Base-by-base conservation (phyloP, 2,113 vertebrate genomes). In the Pipra filicauda region DNA sequence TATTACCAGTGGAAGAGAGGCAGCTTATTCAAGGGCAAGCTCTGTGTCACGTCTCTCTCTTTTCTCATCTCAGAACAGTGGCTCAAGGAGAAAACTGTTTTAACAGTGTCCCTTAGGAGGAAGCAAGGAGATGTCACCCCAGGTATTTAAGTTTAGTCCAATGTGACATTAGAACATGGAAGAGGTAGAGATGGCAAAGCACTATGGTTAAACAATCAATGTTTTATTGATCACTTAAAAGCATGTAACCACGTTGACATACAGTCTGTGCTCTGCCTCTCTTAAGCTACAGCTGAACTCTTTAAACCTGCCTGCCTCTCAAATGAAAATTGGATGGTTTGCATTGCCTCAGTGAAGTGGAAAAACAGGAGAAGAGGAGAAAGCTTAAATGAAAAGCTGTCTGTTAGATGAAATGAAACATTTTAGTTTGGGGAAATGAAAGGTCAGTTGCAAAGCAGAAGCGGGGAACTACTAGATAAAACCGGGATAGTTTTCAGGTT, bases 181-280 rank as follows among this genome's bases (percentile, higher is more conserved):
- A 80, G 78, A 88, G 16, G 51, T 62, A 28, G 71, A 86, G 86
- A 89, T 14, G 10, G 84, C 57, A 71, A 87, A 80, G 73, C 46
- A 78, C 0, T 1, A 71, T 35, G 81, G 83, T 87, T 78, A 89
- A 95, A 41, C 7, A 5, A 76, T 92, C 88, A 73, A 8, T 95
- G 71, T 64, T 81, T 91, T 92, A 89, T 91, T 48, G 86, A 89
- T 92, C 44, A 15, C 59, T 52, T 92, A 43, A 88, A 93, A 95
- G 39, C 12, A 1, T 2, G 1, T 74, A 78, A 44, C 61, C 77
- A 46, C 0, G 0, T 35, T 2, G 10, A 27, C 1, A 2, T 20
- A 27, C 46, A 73, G 59, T 46, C 51, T 84, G 51, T 93, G 74
- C 73, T 81, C 54, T 86, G 54, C 64, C 75, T 77, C 64, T 15